Evolutionary conservation across 2,888 invertebrate species (phyloP).

Genomic region (Leptinotarsa peninsularis): DNA sequence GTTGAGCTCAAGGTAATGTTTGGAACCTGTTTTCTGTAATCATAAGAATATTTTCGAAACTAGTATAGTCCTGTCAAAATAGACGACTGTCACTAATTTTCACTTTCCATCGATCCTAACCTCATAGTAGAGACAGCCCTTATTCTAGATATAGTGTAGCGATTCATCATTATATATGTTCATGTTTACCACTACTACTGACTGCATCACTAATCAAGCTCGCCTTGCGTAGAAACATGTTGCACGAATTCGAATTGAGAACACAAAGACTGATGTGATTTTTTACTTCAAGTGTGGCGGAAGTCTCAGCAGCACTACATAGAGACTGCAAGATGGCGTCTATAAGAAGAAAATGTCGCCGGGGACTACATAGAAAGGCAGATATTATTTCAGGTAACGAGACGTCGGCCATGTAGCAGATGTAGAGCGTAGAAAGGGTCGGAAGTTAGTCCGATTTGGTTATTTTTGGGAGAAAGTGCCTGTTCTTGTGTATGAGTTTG

Average conservation of each 20-base stretch:
- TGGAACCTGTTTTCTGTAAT: no score
- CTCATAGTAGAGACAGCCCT: slow-evolving; percentile 31
- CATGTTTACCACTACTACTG: slow-evolving; percentile 60
- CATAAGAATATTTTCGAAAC: neutral
- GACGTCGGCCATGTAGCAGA: slow-evolving; percentile 52
- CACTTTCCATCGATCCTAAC: slow-evolving; percentile 22
- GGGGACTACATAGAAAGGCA: slow-evolving; percentile 23
- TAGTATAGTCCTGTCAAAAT: slow-evolving; percentile 2
- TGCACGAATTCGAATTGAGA: slow-evolving; percentile 56
- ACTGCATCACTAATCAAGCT: slow-evolving; percentile 62
- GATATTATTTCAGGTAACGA: slow-evolving; percentile 58
- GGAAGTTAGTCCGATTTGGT: slow-evolving; percentile 19
- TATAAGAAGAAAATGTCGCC: slow-evolving; percentile 30
- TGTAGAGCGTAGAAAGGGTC: slow-evolving; percentile 32
- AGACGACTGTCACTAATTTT: slow-evolving; percentile 23
- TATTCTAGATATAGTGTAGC: slow-evolving; percentile 31
- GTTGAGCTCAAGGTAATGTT: no score
- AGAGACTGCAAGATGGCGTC: slow-evolving; percentile 30
- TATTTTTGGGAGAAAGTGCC: slow-evolving; percentile 16
- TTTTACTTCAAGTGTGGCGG: slow-evolving; percentile 62
- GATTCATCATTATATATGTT: slow-evolving; percentile 52
- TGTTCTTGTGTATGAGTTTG: slow-evolving; percentile 18
- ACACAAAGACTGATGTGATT: slow-evolving; percentile 59
- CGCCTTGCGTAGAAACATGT: slow-evolving; percentile 60
- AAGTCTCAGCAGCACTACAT: slow-evolving; percentile 50